These are phyloP conservation scores for Eupithecia subumbrata DNA, from an alignment of 2,888 invertebrate genomes.

Conservation along the genomic window DNA sequence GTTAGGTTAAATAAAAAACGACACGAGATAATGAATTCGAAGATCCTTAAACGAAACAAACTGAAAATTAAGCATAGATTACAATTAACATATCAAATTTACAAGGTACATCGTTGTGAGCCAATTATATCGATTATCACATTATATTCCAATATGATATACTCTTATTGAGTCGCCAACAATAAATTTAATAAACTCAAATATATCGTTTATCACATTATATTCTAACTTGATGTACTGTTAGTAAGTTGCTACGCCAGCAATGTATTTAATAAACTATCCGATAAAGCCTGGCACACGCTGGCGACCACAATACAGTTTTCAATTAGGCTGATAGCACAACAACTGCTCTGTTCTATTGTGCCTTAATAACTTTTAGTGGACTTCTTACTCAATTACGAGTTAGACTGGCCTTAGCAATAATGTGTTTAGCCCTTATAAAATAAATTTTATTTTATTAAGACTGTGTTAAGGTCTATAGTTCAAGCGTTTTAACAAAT, in stretches of 20 bases:
- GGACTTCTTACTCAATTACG: constrained; percentile 65
- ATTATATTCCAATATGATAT: background rate
- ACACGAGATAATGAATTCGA: no score
- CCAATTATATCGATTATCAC: background rate
- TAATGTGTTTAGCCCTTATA: background rate
- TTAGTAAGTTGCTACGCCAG: constrained; percentile 1
- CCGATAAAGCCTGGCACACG: constrained; percentile 22
- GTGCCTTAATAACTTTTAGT: constrained; percentile 77
- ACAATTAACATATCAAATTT: no score
- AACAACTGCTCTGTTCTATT: constrained; percentile 58
- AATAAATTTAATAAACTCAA: constrained; percentile 22
- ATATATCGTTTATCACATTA: background rate
- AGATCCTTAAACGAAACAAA: no score
- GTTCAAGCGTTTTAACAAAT: background rate
- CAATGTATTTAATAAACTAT: constrained; percentile 23
- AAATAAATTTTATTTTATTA: background rate
- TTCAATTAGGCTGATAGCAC: constrained; percentile 74
- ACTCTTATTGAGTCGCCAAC: background rate
- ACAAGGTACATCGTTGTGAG: background rate
- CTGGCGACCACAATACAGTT: constrained; percentile 61
- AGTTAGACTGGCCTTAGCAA: constrained; percentile 41
- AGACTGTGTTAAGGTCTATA: background rate
- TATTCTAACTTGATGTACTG: background rate
- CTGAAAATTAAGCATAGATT: no score
- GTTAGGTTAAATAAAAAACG: no score